Evolutionary conservation across 2,797 vertebrate species (phyloP).

Genomic region (Mus spretus): DNA sequence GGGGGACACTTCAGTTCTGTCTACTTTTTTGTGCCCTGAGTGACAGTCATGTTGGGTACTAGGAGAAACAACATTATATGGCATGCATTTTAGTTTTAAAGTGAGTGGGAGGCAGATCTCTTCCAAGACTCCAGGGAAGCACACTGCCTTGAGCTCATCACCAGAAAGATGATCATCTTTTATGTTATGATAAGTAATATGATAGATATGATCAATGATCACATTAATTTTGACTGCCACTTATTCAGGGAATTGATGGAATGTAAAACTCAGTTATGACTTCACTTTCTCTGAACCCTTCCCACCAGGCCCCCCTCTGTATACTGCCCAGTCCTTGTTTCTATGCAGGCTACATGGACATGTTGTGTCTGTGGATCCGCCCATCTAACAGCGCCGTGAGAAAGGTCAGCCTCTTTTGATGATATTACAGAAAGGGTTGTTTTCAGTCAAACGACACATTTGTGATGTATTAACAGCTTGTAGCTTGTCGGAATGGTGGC

Average conservation of each 20-base stretch:
- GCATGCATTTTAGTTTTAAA: not conserved
- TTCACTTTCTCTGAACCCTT: not conserved
- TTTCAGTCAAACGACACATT: conserved; percentile 83
- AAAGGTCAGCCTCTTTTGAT: conserved; percentile 71
- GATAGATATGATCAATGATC: not conserved
- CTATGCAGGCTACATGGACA: not conserved
- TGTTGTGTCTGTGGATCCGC: not conserved
- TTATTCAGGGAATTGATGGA: not conserved
- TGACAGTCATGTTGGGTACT: accelerated
- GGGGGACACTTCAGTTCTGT: accelerated
- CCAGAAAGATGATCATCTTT: not conserved
- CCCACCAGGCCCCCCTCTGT: not conserved
- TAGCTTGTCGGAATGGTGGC: conserved; percentile 82
- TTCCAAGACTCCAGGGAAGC: not conserved
- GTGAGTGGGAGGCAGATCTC: not conserved
- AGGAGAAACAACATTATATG: not conserved
- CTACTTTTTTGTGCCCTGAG: accelerated
- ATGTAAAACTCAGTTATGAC: not conserved
- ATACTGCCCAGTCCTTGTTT: not conserved
- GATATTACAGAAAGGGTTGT: conserved; percentile 72
- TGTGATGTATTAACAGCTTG: conserved; percentile 88
- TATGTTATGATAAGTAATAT: not conserved
- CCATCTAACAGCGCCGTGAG: not conserved
- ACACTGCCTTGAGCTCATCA: not conserved
- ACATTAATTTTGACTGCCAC: not conserved